phyloP scores from a whole-genome alignment of 2,113 vertebrate species.

The Balaeniceps rex region DNA sequence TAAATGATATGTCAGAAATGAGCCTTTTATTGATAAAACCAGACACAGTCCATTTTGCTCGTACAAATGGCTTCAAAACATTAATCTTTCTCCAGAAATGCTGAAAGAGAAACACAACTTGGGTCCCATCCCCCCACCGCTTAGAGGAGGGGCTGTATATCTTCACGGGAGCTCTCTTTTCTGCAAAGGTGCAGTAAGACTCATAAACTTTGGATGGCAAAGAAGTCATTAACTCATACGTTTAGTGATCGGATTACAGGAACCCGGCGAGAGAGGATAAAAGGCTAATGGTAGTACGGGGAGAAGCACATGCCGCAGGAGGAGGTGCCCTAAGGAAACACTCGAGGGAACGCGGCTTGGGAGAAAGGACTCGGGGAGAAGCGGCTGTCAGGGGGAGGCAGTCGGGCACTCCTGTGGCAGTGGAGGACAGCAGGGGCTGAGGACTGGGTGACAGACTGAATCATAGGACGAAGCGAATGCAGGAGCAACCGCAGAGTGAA shows the following conservation, averaged over 20 bases:
- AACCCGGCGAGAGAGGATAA: background rate
- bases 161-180: background rate
- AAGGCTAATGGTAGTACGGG: background rate
- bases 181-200: background rate
- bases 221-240: background rate
- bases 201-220: background rate
- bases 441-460: background rate
- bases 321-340: background rate
- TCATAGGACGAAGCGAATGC: background rate
- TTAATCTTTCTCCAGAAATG: background rate
- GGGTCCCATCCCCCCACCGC: background rate
- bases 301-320: background rate
- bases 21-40: background rate
- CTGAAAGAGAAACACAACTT: background rate
- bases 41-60: background rate
- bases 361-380: background rate
- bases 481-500: background rate
- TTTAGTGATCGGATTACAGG: background rate
- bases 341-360: background rate
- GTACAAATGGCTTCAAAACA: background rate
- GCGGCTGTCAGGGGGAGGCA: accelerated
- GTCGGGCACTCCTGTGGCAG: background rate
- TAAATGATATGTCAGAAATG: background rate
- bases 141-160: background rate
- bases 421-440: background rate